A percentile compares a stretch with the other conserved stretches of the same genome.
These are phyloP conservation scores for Zootoca vivipara DNA, from an alignment of 2,113 vertebrate genomes.

Conservation along the genomic window DNA sequence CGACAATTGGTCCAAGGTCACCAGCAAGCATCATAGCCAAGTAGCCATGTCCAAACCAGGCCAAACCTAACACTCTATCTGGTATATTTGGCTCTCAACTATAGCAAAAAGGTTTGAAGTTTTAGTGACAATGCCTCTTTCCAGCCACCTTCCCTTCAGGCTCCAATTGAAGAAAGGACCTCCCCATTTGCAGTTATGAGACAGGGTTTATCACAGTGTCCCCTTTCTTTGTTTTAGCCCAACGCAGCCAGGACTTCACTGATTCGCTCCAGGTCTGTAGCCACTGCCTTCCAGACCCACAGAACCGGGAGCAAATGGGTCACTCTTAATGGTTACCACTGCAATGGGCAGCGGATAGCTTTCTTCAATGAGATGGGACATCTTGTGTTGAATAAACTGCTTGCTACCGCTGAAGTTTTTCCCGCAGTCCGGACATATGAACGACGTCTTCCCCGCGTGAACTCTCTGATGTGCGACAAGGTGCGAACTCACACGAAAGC, in stretches of 20 bases:
- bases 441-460: slow-evolving; percentile 52
- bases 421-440: slow-evolving; percentile 62
- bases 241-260: neutral
- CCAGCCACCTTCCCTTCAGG: neutral
- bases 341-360: neutral
- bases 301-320: neutral
- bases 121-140: neutral
- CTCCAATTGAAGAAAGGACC: neutral
- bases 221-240: neutral
- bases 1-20: neutral
- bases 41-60: neutral
- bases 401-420: slow-evolving; percentile 43
- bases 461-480: slow-evolving; percentile 44
- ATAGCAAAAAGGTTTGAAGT: neutral
- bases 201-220: neutral
- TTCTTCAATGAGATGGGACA: neutral
- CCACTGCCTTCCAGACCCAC: neutral
- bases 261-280: neutral
- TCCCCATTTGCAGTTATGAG: neutral
- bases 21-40: neutral
- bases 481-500: slow-evolving; percentile 54
- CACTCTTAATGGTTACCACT: neutral
- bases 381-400: slow-evolving; percentile 2
- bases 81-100: neutral
- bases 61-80: neutral